Percentiles rank a stretch among this genome's conserved stretches.
Evolutionary conservation across 1,140 invertebrate species (phyloP).

Genomic region (Ceratina australensis): DNA sequence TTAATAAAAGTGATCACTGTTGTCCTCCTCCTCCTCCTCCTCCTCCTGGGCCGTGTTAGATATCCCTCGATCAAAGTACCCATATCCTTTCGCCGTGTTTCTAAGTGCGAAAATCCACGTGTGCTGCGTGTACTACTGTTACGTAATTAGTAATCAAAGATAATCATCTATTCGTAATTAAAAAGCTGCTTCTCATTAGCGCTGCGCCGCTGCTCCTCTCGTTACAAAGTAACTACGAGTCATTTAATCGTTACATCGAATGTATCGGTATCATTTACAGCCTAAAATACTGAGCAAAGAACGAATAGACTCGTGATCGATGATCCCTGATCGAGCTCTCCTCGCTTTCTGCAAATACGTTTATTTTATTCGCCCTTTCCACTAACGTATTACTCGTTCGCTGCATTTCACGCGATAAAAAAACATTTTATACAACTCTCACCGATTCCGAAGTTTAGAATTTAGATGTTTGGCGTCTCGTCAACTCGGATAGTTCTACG

Average conservation of each 20-base stretch:
- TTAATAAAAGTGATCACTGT: slow-evolving; percentile 19
- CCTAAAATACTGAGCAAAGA: slow-evolving; percentile 66
- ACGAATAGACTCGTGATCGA: slow-evolving; percentile 53
- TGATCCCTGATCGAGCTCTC: slow-evolving; percentile 30
- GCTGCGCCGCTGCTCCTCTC: slow-evolving; percentile 41
- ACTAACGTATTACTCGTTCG: neutral
- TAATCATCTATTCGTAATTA: slow-evolving; percentile 54
- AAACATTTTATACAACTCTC: too few relatives aligned
- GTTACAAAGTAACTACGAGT: slow-evolving; percentile 50
- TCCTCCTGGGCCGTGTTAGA: slow-evolving; percentile 8
- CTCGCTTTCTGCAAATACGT: neutral
- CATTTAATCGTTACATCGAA: slow-evolving; percentile 61
- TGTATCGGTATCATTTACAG: slow-evolving; percentile 59
- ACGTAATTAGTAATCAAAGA: slow-evolving; percentile 54
- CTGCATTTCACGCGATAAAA: neutral
- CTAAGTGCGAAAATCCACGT: slow-evolving; percentile 63
- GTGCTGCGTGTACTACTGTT: slow-evolving; percentile 57
- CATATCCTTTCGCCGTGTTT: slow-evolving; percentile 45
- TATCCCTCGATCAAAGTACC: slow-evolving; percentile 23
- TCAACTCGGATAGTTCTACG: neutral
- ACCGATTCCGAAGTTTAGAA: too few relatives aligned
- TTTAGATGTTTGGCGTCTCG: neutral
- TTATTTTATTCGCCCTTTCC: neutral
- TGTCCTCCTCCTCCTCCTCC: neutral
- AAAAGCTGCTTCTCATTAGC: slow-evolving; percentile 55